Evolutionary conservation across 2,888 invertebrate genomes (phyloP).

Genomic region (Dendrolimus pini): DNA sequence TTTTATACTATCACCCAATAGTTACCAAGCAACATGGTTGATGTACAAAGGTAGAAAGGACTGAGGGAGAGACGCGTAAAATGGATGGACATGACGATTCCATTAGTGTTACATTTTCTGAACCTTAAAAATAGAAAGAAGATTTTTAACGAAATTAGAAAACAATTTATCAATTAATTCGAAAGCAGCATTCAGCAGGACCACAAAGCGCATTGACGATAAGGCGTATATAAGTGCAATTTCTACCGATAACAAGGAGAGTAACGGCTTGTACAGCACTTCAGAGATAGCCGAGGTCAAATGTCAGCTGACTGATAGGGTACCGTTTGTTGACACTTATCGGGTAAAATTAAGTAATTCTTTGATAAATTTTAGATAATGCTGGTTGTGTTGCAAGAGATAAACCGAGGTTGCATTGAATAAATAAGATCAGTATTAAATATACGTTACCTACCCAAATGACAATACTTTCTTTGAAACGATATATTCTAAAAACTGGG

Average conservation of each 20-base stretch:
- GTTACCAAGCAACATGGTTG: too few species aligned
- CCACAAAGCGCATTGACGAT: background rate
- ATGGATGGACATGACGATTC: too few species aligned
- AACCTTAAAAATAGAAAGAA: too few species aligned
- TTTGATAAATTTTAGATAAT: background rate
- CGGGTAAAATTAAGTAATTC: background rate
- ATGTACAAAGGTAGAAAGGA: too few species aligned
- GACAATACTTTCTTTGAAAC: too few species aligned
- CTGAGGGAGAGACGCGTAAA: too few species aligned
- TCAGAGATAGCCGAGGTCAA: slow-evolving; percentile 38
- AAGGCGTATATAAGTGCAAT: slow-evolving; percentile 3
- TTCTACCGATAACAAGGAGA: slow-evolving; percentile 12
- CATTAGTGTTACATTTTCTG: too few species aligned
- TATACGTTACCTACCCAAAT: too few species aligned
- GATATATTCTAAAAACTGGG: too few species aligned
- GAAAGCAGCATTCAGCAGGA: background rate
- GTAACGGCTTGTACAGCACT: slow-evolving; percentile 49
- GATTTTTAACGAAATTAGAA: too few species aligned
- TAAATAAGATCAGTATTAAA: too few species aligned
- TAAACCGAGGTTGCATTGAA: background rate
- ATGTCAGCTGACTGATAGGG: slow-evolving; percentile 30
- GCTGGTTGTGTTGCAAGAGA: background rate
- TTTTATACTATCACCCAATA: too few species aligned
- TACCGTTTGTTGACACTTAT: slow-evolving; percentile 13
- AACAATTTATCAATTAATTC: background rate